Evolutionary conservation across 92 coral and sea anemone species (phyloP).

Genomic region (Actinernus sp.): DNA sequence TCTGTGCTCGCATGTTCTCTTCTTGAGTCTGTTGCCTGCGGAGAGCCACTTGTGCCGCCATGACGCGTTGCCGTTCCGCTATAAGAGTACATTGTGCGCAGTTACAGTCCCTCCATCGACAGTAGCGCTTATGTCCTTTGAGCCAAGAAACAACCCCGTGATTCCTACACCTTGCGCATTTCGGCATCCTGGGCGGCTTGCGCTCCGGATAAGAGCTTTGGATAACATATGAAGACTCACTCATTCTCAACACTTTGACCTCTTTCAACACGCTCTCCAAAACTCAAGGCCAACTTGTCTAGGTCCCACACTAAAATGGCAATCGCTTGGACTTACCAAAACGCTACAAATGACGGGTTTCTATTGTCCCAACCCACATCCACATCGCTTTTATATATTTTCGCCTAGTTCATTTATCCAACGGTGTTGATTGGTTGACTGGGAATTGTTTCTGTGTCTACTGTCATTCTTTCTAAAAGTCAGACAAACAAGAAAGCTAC

Average conservation of each 20-base stretch:
- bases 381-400: constrained; percentile 53
- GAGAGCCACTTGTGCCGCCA: constrained; percentile 94
- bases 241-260: constrained; percentile 27
- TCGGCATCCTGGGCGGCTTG: constrained; percentile 86
- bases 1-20: constrained; percentile 79
- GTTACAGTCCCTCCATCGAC: constrained; percentile 88
- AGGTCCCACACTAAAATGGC: constrained; percentile 12
- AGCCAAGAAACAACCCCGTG: constrained; percentile 89
- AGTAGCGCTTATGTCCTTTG: constrained; percentile 87
- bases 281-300: constrained; percentile 8
- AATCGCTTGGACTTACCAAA: constrained; percentile 13
- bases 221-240: constrained; percentile 64
- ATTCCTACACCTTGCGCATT: constrained; percentile 88
- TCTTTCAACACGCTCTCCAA: constrained; percentile 28
- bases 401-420: constrained; percentile 27
- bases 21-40: constrained; percentile 96
- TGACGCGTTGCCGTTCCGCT: constrained; percentile 88
- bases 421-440: constrained; percentile 49
- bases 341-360: constrained; percentile 46
- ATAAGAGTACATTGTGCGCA: constrained; percentile 87
- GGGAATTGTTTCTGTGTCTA: constrained; percentile 65
- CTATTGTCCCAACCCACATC: constrained; percentile 45
- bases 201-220: constrained; percentile 72
- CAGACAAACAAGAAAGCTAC: constrained; percentile 67
- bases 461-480: constrained; percentile 62